Evolutionary conservation across 2,888 invertebrate species (phyloP).

Genomic region (Coremacera marginata): DNA sequence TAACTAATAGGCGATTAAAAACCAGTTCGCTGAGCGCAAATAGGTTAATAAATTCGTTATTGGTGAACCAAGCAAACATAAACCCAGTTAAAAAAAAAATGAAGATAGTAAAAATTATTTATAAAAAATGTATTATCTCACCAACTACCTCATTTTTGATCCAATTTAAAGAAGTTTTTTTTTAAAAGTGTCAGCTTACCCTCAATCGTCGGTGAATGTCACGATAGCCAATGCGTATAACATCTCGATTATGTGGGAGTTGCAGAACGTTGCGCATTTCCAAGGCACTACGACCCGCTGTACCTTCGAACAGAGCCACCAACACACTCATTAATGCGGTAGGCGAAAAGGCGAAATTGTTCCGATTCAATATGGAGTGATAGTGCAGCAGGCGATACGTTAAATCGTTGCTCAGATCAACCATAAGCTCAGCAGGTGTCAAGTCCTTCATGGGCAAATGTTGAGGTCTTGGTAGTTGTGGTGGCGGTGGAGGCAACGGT

Average conservation of each 20-base stretch:
- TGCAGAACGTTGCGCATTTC: slow-evolving; percentile 80
- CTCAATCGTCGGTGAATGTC: slow-evolving; percentile 86
- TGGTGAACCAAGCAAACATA: no score
- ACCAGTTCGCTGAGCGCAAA: no score
- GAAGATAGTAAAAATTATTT: no score
- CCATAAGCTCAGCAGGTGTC: slow-evolving; percentile 80
- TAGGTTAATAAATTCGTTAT: no score
- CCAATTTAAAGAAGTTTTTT: not conserved
- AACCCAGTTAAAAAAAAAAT: no score
- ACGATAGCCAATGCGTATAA: slow-evolving; percentile 82
- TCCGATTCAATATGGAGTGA: slow-evolving; percentile 79
- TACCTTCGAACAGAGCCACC: slow-evolving; percentile 83
- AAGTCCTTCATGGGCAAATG: slow-evolving; percentile 54
- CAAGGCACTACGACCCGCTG: slow-evolving; percentile 78
- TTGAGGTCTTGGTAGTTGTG: slow-evolving; percentile 50
- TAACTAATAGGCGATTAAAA: no score
- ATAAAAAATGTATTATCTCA: no score
- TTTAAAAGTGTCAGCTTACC: slow-evolving; percentile 70
- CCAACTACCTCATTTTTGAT: no score
- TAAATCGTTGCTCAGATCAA: slow-evolving; percentile 83
- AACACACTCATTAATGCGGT: slow-evolving; percentile 85
- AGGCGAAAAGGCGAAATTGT: slow-evolving; percentile 88
- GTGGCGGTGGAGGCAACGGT: slow-evolving; percentile 49
- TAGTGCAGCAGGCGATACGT: slow-evolving; percentile 78
- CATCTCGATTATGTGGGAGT: slow-evolving; percentile 79